These are phyloP conservation scores for Ptychobarbus kaznakovi DNA, from an alignment of 2,797 vertebrate species.

Conservation along the genomic window DNA sequence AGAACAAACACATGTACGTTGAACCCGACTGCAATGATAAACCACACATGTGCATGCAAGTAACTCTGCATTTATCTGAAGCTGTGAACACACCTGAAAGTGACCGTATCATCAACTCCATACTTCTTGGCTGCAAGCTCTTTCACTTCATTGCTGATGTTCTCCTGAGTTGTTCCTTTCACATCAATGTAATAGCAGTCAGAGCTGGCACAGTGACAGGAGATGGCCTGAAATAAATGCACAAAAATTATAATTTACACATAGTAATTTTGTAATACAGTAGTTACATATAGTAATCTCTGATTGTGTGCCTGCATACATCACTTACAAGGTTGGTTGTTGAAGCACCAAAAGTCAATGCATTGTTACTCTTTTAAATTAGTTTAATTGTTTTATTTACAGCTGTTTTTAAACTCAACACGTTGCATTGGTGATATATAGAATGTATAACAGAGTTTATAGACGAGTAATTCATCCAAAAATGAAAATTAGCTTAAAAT, in stretches of 20 bases:
- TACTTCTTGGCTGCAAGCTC: conserved; percentile 61
- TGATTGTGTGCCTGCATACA: neutral
- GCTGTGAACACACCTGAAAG: conserved; percentile 76
- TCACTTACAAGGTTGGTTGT: neutral
- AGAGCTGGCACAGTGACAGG: conserved; percentile 85
- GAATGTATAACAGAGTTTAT: too few relatives aligned
- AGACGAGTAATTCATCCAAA: too few relatives aligned
- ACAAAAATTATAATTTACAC: neutral
- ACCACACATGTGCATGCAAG: neutral
- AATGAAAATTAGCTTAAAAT: too few relatives aligned
- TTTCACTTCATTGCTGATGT: conserved; percentile 80
- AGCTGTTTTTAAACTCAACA: neutral
- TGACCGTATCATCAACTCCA: fast-evolving
- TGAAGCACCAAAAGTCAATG: neutral
- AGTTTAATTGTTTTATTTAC: too few relatives aligned
- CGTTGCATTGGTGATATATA: too few relatives aligned
- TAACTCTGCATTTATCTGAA: neutral
- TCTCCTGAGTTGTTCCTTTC: conserved; percentile 88
- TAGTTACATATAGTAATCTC: too few relatives aligned
- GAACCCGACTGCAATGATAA: neutral
- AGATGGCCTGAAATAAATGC: conserved; percentile 81
- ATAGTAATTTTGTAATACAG: too few relatives aligned
- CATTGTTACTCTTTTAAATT: neutral
- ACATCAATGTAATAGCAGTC: conserved; percentile 89
- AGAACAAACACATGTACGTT: conserved; percentile 26